Percentiles rank a stretch among this genome's conserved stretches.
Evolutionary conservation across 2,888 invertebrate genomes (phyloP).

Genomic region (Arge pagana): DNA sequence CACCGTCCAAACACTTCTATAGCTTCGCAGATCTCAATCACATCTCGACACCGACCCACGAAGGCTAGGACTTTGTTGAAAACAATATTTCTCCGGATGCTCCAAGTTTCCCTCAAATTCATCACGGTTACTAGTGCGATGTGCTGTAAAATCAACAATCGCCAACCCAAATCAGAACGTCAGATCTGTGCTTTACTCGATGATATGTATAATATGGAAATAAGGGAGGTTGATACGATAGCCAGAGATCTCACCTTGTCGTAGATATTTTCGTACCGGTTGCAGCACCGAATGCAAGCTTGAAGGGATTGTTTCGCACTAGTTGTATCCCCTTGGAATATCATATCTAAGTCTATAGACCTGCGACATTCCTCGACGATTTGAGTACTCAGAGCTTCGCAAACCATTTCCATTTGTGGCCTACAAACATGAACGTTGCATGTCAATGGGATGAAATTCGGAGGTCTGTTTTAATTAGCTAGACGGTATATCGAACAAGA

Average conservation of each 20-base stretch:
- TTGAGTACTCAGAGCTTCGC: slow-evolving; percentile 61
- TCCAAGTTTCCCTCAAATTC: too few relatives aligned
- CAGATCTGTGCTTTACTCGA: too few relatives aligned
- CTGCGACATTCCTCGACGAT: slow-evolving; percentile 60
- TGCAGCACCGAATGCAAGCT: slow-evolving; percentile 60
- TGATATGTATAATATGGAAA: too few relatives aligned
- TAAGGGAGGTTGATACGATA: too few relatives aligned
- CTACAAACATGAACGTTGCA: too few relatives aligned
- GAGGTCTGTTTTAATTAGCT: too few relatives aligned
- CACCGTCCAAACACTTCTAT: slow-evolving; percentile 62
- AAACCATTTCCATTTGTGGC: slow-evolving; percentile 52
- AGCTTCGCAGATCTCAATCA: slow-evolving; percentile 63
- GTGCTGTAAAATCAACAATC: slow-evolving; percentile 32
- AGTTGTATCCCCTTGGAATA: slow-evolving; percentile 59
- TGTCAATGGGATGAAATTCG: too few relatives aligned
- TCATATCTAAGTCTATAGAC: slow-evolving; percentile 58
- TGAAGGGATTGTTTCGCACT: slow-evolving; percentile 58
- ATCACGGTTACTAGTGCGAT: too few relatives aligned
- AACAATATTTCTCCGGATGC: slow-evolving; percentile 59
- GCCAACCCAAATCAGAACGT: slow-evolving; percentile 13
- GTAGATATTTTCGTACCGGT: slow-evolving; percentile 59
- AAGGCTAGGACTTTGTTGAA: slow-evolving; percentile 64
- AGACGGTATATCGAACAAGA: too few relatives aligned
- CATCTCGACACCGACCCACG: slow-evolving; percentile 62
- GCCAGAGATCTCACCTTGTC: slow-evolving; percentile 51